Base-by-base conservation (phyloP, 1,140 invertebrate genomes). In the Phenacoccus solenopsis region DNA sequence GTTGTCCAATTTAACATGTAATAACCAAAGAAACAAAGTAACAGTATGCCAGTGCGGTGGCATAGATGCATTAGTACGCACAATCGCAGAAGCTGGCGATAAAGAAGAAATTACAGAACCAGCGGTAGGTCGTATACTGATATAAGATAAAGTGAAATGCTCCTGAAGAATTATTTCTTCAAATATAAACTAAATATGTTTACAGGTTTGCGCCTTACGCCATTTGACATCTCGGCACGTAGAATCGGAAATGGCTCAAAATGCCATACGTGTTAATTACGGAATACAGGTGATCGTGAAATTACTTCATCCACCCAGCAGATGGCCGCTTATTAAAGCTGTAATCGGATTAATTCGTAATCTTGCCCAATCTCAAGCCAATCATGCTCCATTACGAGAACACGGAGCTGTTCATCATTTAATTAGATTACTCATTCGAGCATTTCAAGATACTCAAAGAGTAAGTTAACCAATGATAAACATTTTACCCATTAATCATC, bases 31-130 rank as follows among this genome's bases (percentile, higher is more conserved):
- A 27, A 99, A 99, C 80, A 99, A 99, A 83, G 90, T 94, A 4
- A 86, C 84, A 5, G 90, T 94, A n/a, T 91, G 89, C 79, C 91
- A 98, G 82, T 89, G 94, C n/a, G 93, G 94, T 64, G 96, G 96
- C 56, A 94, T 98, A 69, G 93, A 97, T 76, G 94, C 95, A 1
- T 82, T 99, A 7, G 93, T 98, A 7, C 87, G 91, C 70, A 97
- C 95, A 0, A 94, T 98, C 73, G 87, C 94, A 69, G 92, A 90
- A 77, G 96, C 95, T 64, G 93, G 94, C 22, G 95, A 98, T 79
- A 86, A 94, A 67, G 97, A 98, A 79, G 96, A 98, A 81, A 98
- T 98, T 74, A 98, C 95, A 12, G 96, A 98, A 81, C 96, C 96
- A 27, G 94, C 95, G 10, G 93, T 77, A 35, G 71, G 73, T 76